phyloP scores from a whole-genome alignment of 2,888 invertebrate genomes.

The Oscheius myriophilus region DNA sequence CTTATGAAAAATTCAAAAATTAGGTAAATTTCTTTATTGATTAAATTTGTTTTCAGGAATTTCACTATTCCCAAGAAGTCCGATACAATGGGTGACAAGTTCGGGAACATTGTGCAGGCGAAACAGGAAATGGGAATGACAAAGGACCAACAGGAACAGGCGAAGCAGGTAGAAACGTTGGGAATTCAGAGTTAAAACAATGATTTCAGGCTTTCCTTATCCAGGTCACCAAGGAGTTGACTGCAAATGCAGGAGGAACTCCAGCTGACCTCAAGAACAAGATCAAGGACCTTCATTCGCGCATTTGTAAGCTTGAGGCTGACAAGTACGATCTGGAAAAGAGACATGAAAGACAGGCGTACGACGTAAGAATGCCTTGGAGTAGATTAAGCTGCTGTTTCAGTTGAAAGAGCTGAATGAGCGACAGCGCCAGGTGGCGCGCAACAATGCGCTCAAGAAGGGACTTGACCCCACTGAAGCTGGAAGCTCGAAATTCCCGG shows the following conservation, averaged over 20 bases:
- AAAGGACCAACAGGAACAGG: slow-evolving; percentile 98
- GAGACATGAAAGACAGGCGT: slow-evolving; percentile 68
- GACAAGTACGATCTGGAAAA: slow-evolving; percentile 70
- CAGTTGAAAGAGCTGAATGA: slow-evolving; percentile 70
- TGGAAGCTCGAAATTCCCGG: slow-evolving; percentile 53
- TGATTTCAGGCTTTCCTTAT: slow-evolving; percentile 44
- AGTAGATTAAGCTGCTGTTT: slow-evolving; percentile 24
- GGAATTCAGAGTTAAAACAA: neutral
- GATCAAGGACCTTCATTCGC: slow-evolving; percentile 67
- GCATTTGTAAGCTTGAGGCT: slow-evolving; percentile 68
- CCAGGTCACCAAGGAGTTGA: slow-evolving; percentile 47
- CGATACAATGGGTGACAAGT: slow-evolving; percentile 64
- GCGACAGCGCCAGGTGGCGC: slow-evolving; percentile 68
- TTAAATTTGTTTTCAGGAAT: slow-evolving; percentile 34
- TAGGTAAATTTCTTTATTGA: too few relatives aligned
- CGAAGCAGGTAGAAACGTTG: slow-evolving; percentile 77
- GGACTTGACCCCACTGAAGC: slow-evolving; percentile 66
- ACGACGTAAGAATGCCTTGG: slow-evolving; percentile 57
- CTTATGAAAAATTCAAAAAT: too few relatives aligned
- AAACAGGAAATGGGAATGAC: slow-evolving; percentile 97
- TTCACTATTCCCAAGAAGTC: slow-evolving; percentile 64
- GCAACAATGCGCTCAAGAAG: slow-evolving; percentile 63
- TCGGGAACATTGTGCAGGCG: slow-evolving; percentile 84
- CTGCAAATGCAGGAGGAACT: slow-evolving; percentile 39
- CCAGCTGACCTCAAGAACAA: slow-evolving; percentile 60